Base-by-base conservation (phyloP, 1,140 invertebrate genomes). In the Ylistrum balloti region DNA sequence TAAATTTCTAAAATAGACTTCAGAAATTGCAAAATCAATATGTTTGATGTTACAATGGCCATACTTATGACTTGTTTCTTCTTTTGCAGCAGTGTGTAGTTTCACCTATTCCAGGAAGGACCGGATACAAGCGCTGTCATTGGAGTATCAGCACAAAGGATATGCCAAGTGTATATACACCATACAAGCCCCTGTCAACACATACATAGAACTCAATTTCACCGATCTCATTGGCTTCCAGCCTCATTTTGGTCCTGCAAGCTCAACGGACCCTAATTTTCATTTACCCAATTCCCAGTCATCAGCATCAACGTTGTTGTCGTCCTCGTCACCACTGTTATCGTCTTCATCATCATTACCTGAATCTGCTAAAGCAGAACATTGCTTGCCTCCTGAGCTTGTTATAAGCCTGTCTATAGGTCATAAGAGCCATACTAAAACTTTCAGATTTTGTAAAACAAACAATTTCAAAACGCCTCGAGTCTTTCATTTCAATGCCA, bases 51-150 rank as follows among this genome's bases (percentile, higher is more conserved):
- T 38, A 13, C 13, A 38, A 38, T 38, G 35, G 35, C n/a, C 17
- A 28, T 74, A 28, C 56, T 74, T 28, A 74, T 28, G 56, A 28
- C n/a, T n/a, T 74, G 22, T 33, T 89, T 91, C 32, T 91, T 74
- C 74, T 86, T 88, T 93, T 94, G 38, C 93, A 94, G 94, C 92
- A 86, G 94, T 94, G 74, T 94, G 94, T 90, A 94, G 94, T 87
- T 94, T 94, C 85, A 94, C 92, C n/a, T 94, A 94, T 89, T 93
- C 91, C 28, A 93, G 93, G 86, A 93, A 92, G 38, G 91, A 92
- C 87, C 88, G 93, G 88, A 94, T 94, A 48, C 91, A 90, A 41
- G 94, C 93, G 17, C 45, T 93, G 88, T 94, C 94, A 17, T 88
- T 88, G 34, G 91, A 91, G 15, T 94, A 94, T 88, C 91, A 94